A percentile compares a stretch with the other conserved stretches of the same genome.
These are phyloP conservation scores for Craterocephalus amniculus DNA, from an alignment of 2,797 vertebrate species.

Conservation along the genomic window DNA sequence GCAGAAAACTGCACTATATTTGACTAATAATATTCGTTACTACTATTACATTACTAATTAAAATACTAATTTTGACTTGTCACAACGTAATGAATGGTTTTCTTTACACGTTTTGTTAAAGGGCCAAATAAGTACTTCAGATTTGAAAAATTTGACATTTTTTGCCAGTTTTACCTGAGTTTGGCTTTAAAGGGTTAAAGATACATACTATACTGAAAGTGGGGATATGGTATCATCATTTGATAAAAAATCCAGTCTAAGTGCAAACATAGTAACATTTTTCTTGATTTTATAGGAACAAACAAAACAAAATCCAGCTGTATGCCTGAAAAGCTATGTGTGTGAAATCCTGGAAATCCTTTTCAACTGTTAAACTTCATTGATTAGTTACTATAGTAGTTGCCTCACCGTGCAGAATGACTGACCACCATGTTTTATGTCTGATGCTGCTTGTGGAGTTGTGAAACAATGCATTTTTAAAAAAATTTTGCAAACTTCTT, in stretches of 20 bases:
- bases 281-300: not conserved
- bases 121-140: too few species aligned
- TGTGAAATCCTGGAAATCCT: not conserved
- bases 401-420: conserved; percentile 11
- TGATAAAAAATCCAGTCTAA: conserved; percentile 3
- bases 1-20: too few species aligned
- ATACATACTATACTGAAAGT: not conserved
- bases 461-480: conserved; percentile 1
- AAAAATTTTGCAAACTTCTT: not conserved
- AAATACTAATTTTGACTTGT: too few species aligned
- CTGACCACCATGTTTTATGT: not conserved
- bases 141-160: too few species aligned
- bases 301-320: too few species aligned
- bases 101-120: too few species aligned
- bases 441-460: not conserved
- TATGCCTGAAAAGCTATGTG: conserved; percentile 12
- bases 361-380: conserved; percentile 18
- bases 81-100: too few species aligned
- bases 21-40: too few species aligned
- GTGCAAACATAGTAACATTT: not conserved
- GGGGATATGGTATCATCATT: not conserved
- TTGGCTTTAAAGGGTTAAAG: too few species aligned
- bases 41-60: too few species aligned
- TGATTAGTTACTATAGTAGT: not conserved
- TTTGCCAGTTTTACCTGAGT: too few species aligned